A percentile compares a stretch with the other conserved stretches of the same genome.
Conservation (phyloP, 2,888 invertebrate genomes). For the Morpho achilles region DNA sequence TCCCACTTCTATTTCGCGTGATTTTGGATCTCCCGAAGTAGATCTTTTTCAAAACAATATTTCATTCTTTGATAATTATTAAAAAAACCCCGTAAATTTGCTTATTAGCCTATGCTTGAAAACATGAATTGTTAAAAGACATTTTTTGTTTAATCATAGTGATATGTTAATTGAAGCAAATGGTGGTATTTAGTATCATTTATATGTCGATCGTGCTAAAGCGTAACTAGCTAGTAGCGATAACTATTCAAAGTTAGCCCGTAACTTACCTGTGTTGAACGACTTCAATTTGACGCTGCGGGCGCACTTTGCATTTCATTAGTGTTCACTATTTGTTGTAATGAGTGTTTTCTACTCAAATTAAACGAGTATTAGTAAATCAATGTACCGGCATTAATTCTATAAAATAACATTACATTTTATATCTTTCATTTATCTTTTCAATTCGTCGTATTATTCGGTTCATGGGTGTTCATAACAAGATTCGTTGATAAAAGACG, state of each 20-base stretch:
- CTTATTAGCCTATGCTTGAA: too few relatives aligned
- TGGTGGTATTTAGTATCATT: too few relatives aligned
- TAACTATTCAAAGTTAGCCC: constrained; percentile 6
- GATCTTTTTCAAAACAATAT: too few relatives aligned
- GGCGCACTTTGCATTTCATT: constrained; percentile 33
- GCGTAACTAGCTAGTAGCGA: constrained; percentile 8
- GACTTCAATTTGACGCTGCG: constrained; percentile 22
- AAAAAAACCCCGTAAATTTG: too few relatives aligned
- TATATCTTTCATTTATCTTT: not conserved
- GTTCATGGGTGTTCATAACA: not conserved
- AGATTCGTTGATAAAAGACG: too few relatives aligned
- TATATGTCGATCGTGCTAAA: not conserved
- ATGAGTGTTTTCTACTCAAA: constrained; percentile 15
- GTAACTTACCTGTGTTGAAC: constrained; percentile 21
- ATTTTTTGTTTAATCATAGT: too few relatives aligned
- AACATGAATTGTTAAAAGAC: too few relatives aligned
- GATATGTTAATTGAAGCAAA: too few relatives aligned
- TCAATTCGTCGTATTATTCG: not conserved
- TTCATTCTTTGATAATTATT: too few relatives aligned
- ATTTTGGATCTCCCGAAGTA: too few relatives aligned
- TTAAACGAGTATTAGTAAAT: constrained; percentile 20
- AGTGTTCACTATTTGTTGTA: constrained; percentile 18
- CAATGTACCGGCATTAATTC: not conserved
- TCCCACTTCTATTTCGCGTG: too few relatives aligned
- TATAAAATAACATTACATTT: not conserved